Base-by-base conservation (phyloP, 92 coral and sea anemone genomes). In the Epizoanthus ramosus region DNA sequence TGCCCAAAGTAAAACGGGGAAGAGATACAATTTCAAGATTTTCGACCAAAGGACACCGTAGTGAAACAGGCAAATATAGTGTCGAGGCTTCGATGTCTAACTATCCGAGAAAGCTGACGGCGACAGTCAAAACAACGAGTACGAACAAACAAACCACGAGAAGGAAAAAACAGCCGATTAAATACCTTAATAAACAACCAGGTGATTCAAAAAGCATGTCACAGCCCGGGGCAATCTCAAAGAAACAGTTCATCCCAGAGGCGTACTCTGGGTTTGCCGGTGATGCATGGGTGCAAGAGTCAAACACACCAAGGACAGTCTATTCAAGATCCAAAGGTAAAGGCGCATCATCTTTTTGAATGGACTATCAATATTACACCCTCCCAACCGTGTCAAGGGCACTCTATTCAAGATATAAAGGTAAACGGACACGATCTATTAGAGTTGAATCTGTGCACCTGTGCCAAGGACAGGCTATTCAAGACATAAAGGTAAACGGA, bases 211-310 rank as follows among this genome's bases (percentile, higher is more conserved):
- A 41, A 43, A 22, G 15, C 19, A 63, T 37, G 14, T 21, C 33
- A 39, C 63, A 77, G 71, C 60, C 47, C 22, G 39, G 69, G 18
- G 16, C 24, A 8, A n/a, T 43, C 5, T 24, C 24, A 21, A 77
- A 77, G 57, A 77, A 77, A 64, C 92, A 89, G 68, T 85, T 80
- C 53, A 89, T 89, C 13, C 92, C 92, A 0, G 43, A 81, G 47
- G 24, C 68, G 33, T 31, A 66, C 23, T 14, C 87, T 65, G 54
- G 84, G 3, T 85, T 85, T 31, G 87, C 89, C 53, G 82, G 71
- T 77, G 60, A 69, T 43, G 57, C 82, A 39, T 77, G 70, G 71
- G 3, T 21, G 71, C 82, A 77, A 54, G 82, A 61, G 6, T 6
- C 71, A 13, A 41, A 37, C 60, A 23, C 37, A 8, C 50, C 70